Evolutionary conservation across 2,888 invertebrate genomes (phyloP), one percentile per base, ranked within the genome.

Genomic region (Mimas tiliae): DNA sequence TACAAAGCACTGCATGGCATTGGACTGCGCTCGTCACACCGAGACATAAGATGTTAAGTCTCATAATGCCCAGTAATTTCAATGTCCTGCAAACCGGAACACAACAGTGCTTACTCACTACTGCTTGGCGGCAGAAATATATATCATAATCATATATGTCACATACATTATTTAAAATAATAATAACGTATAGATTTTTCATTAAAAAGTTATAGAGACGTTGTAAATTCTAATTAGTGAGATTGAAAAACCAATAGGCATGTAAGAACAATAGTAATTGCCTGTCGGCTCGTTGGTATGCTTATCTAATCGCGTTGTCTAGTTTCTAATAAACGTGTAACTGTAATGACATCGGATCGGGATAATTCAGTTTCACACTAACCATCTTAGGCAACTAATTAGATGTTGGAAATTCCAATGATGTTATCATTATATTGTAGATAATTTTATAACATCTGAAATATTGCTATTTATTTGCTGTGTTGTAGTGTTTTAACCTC

Each of bases 221-320:
- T 52, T 6, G 12, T 14, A 33, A 21, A n/a, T 64, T 48, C 21
- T 27, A 64, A 64, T 52, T 50, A 52, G 8, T 14, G 16, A n/a
- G 34, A 42, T 52, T 19, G 16, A 38, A 64, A 21, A 53, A 38
- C 7, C n/a, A 53, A 64, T 19, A 64, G 51, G 16, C 4, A 45
- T 27, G 47, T n/a, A 53, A 62, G 21, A 19, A 47, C 42, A 42
- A 47, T 38, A 52, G 16, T 42, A 51, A 48, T 64, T 52, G 47
- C 4, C 27, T 58, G 47, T 19, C 19, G 19, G 11, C 68, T 76
- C 71, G 70, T 76, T 75, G 72, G 69, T 53, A 50, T 67, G 65
- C 68, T 74, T 74, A 70, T 67, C 63, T 76, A 71, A 72, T 72
- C 68, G 69, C 66, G 66, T 64, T 50, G 65, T 67, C 65, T 65